Conservation (phyloP, 2,888 invertebrate species). For the Deilephila elpenor region DNA sequence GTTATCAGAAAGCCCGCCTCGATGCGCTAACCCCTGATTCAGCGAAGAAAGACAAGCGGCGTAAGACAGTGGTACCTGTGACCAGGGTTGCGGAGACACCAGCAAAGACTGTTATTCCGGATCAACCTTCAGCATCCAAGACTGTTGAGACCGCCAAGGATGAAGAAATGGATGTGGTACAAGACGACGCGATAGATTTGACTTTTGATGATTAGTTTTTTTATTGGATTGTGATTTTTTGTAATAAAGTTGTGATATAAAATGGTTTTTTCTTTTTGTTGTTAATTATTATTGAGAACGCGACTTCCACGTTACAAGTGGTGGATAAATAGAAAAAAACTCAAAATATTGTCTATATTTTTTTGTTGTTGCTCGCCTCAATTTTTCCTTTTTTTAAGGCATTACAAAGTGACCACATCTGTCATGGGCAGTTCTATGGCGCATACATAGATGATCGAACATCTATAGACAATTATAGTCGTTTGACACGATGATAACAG, state of each 20-base stretch:
- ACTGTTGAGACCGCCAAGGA: not conserved
- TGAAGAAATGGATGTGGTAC: constrained; percentile 16
- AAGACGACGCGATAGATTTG: constrained; percentile 35
- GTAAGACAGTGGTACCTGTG: constrained; percentile 21
- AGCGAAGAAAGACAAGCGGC: constrained; percentile 28
- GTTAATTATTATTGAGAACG: too few species aligned
- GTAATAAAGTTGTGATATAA: not conserved
- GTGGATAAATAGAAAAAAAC: too few species aligned
- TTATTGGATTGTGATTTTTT: not conserved
- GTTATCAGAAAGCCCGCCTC: constrained; percentile 38
- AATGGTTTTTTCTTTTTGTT: not conserved
- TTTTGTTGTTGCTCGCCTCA: not conserved
- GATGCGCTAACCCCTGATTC: constrained; percentile 34
- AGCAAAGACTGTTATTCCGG: not conserved
- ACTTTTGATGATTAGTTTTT: constrained; percentile 36
- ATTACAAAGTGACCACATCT: too few species aligned
- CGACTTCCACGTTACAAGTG: too few species aligned
- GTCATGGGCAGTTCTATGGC: too few species aligned
- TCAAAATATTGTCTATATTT: too few species aligned
- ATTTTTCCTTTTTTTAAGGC: too few species aligned
- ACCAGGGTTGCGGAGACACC: constrained; percentile 7
- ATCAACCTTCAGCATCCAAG: constrained; percentile 24
- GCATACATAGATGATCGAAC: too few species aligned
- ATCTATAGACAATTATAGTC: too few species aligned
- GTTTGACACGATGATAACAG: too few species aligned